phyloP scores from a whole-genome alignment of 2,113 vertebrate species.

The Nerophis ophidion region DNA sequence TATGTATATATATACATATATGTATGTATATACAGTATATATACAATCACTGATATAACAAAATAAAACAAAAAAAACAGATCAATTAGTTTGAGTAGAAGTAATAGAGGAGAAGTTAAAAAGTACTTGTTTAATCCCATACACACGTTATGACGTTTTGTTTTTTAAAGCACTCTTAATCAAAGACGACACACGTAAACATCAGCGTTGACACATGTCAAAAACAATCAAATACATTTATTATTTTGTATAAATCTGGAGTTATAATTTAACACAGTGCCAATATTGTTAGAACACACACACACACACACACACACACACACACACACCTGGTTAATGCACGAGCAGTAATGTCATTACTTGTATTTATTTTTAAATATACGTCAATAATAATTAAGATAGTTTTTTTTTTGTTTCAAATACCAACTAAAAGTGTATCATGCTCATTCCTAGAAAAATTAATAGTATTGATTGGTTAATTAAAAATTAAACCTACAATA shows the following conservation, averaged over 20 bases:
- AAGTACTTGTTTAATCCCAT: background rate
- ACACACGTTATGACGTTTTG: background rate
- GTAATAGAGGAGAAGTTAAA: too few relatives aligned
- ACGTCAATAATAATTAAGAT: too few relatives aligned
- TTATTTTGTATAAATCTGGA: slow-evolving; percentile 79
- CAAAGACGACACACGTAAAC: background rate
- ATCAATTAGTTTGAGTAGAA: too few relatives aligned
- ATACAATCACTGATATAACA: too few relatives aligned
- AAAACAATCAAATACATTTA: slow-evolving; percentile 82
- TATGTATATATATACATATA: too few relatives aligned
- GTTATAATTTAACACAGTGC: slow-evolving; percentile 90
- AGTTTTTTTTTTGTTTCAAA: too few relatives aligned
- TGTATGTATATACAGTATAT: too few relatives aligned
- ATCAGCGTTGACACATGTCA: slow-evolving; percentile 12
- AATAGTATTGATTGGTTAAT: too few relatives aligned
- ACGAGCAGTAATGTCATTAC: slow-evolving; percentile 12
- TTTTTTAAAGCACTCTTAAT: background rate
- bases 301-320: slow-evolving; percentile 6
- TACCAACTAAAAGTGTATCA: too few relatives aligned
- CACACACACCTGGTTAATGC: background rate
- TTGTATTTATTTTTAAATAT: background rate
- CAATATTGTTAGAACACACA: slow-evolving; percentile 77
- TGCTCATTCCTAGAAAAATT: too few relatives aligned
- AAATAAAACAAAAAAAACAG: too few relatives aligned
- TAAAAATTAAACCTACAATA: too few relatives aligned